Conservation (phyloP, 1,140 invertebrate genomes). For the Elymnias hypermnestra region DNA sequence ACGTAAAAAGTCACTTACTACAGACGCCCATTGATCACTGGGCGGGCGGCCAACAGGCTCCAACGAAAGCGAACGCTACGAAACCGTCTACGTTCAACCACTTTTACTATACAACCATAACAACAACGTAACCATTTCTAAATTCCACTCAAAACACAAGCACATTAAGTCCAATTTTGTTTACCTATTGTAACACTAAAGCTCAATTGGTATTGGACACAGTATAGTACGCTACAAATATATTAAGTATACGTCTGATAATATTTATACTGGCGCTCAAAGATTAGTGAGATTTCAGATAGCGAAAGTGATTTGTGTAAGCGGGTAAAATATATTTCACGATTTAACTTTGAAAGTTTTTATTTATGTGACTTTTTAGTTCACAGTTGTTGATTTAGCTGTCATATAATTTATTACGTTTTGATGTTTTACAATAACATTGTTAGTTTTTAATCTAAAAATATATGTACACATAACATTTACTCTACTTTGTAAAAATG, state of each 20-base stretch:
- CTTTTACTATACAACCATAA: slow-evolving; percentile 10
- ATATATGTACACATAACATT: too few species aligned
- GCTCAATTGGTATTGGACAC: slow-evolving; percentile 16
- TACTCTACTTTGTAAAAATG: too few species aligned
- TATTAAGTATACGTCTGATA: slow-evolving; percentile 30
- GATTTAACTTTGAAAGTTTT: neutral
- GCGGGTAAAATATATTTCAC: slow-evolving; percentile 3
- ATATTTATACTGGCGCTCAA: slow-evolving; percentile 41
- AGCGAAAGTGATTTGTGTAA: slow-evolving; percentile 25
- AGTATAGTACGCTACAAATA: slow-evolving; percentile 23
- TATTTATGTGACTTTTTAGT: slow-evolving; percentile 4
- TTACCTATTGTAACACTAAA: neutral
- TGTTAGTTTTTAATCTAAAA: too few species aligned
- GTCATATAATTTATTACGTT: too few species aligned
- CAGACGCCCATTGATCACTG: slow-evolving; percentile 64
- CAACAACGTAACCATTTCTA: neutral
- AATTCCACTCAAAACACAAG: slow-evolving; percentile 3
- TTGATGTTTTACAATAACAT: neutral
- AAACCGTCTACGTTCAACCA: slow-evolving; percentile 15
- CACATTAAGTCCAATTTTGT: slow-evolving; percentile 9
- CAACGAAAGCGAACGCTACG: slow-evolving; percentile 66
- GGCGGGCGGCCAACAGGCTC: slow-evolving; percentile 42
- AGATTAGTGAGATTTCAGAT: slow-evolving; percentile 42
- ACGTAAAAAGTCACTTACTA: slow-evolving; percentile 60
- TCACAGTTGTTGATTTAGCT: slow-evolving; percentile 3